Percentiles rank a stretch among this genome's conserved stretches.
Conservation (phyloP, 2,113 vertebrate species). For the Aptenodytes forsteri region DNA sequence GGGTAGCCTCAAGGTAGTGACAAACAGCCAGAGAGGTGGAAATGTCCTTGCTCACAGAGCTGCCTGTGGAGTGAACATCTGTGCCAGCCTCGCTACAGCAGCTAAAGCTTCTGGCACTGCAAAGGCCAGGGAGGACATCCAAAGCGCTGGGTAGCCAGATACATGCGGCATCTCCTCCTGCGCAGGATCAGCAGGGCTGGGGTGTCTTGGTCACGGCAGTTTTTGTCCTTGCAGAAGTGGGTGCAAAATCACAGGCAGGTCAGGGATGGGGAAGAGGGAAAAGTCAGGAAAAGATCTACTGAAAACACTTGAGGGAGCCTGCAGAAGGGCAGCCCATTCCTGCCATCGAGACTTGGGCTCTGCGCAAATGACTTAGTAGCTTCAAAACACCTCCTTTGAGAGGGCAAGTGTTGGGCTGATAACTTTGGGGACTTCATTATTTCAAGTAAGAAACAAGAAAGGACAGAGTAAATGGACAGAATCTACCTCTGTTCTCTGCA, state of each 20-base stretch:
- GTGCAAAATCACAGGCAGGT: not conserved
- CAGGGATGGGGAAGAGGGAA: not conserved
- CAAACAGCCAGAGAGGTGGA: not conserved
- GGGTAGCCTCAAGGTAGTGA: not conserved
- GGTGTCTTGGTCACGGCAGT: rapidly evolving
- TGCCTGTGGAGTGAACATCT: not conserved
- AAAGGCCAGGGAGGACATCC: not conserved
- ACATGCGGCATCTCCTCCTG: not conserved
- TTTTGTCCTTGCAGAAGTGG: not conserved
- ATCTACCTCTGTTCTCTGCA: not conserved
- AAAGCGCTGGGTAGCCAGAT: not conserved
- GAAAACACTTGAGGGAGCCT: not conserved
- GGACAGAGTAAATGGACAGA: not conserved
- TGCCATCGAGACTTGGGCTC: not conserved
- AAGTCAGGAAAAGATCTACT: not conserved
- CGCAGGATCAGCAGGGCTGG: not conserved
- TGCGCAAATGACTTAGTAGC: not conserved
- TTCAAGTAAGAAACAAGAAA: not conserved
- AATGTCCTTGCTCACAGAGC: not conserved
- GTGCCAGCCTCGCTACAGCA: not conserved
- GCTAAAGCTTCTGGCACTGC: not conserved
- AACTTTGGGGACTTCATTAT: not conserved
- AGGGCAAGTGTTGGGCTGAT: not conserved
- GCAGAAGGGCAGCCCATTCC: not conserved
- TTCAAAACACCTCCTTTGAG: not conserved